Evolutionary conservation across 2,113 vertebrate species (phyloP).

Genomic region (Furnarius figulus): DNA sequence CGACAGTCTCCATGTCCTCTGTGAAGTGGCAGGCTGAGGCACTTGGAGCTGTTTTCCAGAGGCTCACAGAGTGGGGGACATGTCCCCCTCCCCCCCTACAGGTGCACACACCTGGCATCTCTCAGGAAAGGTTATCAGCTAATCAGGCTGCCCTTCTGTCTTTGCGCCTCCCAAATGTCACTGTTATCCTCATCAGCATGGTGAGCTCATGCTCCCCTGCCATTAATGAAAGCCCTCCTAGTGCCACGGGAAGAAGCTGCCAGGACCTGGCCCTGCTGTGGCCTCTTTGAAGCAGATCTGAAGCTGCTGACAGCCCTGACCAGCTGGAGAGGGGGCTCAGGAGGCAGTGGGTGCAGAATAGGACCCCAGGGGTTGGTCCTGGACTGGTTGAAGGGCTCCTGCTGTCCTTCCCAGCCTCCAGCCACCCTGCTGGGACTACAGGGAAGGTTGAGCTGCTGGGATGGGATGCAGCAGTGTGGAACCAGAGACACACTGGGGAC

Average conservation of each 20-base stretch:
- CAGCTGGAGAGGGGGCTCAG: neutral
- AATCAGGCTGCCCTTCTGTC: neutral
- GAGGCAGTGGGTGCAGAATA: neutral
- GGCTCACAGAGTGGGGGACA: neutral
- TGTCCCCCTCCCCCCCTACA: neutral
- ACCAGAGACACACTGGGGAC: neutral
- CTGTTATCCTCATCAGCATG: neutral
- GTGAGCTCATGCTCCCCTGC: conserved; percentile 19
- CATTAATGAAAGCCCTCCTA: neutral
- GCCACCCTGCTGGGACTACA: neutral
- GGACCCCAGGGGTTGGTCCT: neutral
- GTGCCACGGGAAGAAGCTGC: neutral
- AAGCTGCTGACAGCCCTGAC: neutral
- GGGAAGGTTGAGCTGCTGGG: neutral
- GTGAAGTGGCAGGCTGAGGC: neutral
- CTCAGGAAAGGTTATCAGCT: conserved; percentile 52
- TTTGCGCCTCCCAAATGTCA: conserved; percentile 38
- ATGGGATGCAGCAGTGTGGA: neutral
- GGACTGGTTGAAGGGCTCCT: neutral
- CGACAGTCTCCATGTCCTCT: neutral
- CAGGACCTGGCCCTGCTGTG: neutral
- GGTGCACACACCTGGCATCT: conserved; percentile 8
- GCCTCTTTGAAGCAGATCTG: neutral
- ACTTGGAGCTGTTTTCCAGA: neutral
- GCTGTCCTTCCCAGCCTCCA: accelerated